Conservation (phyloP, 2,113 vertebrate species). For the Candoia aspera region DNA sequence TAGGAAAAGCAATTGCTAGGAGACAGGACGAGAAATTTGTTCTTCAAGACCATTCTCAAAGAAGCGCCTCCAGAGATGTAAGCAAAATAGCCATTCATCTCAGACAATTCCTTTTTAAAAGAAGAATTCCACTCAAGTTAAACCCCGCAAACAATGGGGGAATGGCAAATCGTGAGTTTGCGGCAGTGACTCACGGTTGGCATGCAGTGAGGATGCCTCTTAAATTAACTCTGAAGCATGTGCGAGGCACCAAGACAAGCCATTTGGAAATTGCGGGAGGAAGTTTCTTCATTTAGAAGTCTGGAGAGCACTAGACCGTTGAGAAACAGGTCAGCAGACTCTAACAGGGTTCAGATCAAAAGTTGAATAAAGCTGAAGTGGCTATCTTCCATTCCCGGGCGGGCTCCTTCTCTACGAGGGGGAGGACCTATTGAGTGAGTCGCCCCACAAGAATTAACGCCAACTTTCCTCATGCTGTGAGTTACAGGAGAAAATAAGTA, state of each 20-base stretch:
- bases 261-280: background rate
- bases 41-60: background rate
- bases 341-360: background rate
- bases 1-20: background rate
- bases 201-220: background rate
- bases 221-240: background rate
- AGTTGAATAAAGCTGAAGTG: background rate
- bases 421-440: background rate
- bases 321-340: fast-evolving
- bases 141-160: background rate
- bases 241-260: background rate
- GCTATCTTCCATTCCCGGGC: too few species aligned
- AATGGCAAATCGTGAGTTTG: background rate
- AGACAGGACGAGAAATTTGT: background rate
- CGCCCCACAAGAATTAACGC: background rate
- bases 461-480: background rate
- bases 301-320: background rate
- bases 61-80: background rate
- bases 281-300: background rate
- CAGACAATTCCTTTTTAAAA: background rate
- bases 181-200: background rate
- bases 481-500: background rate
- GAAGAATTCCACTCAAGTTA: background rate
- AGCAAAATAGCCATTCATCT: background rate
- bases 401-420: too few species aligned